Conservation (phyloP, 2,888 invertebrate species). For the Troglohyphantes excavatus region DNA sequence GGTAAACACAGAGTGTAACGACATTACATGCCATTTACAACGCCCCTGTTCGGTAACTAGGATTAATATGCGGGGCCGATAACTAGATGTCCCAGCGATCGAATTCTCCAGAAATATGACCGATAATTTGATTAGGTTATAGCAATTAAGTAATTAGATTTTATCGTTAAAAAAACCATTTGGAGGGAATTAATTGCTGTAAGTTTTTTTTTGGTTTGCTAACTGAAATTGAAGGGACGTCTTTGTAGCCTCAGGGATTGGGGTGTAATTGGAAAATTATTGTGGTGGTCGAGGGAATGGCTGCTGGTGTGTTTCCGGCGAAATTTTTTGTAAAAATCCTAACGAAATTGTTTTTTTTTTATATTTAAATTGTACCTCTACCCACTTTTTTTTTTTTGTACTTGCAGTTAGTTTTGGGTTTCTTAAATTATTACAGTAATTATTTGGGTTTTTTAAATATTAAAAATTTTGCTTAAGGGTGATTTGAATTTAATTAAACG, state of each 20-base stretch:
- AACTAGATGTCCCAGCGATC: slow-evolving; percentile 17
- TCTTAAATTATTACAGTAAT: no score
- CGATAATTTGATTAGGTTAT: slow-evolving; percentile 15
- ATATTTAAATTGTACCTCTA: no score
- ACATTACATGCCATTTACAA: slow-evolving; percentile 34
- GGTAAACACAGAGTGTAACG: slow-evolving; percentile 44
- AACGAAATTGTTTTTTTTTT: no score
- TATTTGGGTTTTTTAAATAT: no score
- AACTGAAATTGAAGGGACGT: neutral
- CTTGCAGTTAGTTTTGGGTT: no score
- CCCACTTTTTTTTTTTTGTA: no score
- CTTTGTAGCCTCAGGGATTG: neutral
- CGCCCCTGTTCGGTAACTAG: slow-evolving; percentile 20
- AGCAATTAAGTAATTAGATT: slow-evolving; percentile 10
- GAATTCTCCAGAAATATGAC: neutral
- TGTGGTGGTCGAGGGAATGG: neutral
- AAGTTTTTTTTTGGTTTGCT: neutral
- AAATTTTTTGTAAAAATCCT: no score
- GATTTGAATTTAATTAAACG: no score
- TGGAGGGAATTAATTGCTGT: neutral
- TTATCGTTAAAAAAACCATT: neutral
- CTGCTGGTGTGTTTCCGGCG: no score
- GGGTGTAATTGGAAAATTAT: neutral
- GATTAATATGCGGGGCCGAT: neutral
- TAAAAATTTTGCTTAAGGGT: no score